These are phyloP conservation scores for Margaritifera margaritifera DNA, from an alignment of 2,888 invertebrate genomes.

Conservation along the genomic window DNA sequence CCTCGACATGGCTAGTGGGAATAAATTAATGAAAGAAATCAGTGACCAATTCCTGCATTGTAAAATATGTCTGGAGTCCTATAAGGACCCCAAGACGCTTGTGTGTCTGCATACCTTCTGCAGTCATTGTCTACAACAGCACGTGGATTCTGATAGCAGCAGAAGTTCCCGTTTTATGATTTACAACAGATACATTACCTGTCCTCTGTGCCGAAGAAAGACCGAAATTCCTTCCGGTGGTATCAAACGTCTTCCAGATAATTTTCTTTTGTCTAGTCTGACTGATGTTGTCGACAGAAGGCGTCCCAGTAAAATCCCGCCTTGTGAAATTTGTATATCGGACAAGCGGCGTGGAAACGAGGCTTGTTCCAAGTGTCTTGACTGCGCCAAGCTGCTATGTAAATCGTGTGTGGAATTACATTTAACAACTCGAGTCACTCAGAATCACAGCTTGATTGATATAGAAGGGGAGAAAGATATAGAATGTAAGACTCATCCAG, in stretches of 20 bases:
- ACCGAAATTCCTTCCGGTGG: conserved; percentile 71
- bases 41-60: conserved; percentile 71
- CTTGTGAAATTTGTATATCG: conserved; percentile 66
- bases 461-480: conserved; percentile 71
- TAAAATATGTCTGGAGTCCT: conserved; percentile 69
- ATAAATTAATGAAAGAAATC: conserved; percentile 69
- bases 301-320: conserved; percentile 50
- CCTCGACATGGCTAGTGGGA: conserved; percentile 57
- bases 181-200: conserved; percentile 65
- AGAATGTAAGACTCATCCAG: conserved; percentile 68
- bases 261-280: conserved; percentile 69
- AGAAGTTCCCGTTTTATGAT: conserved; percentile 60
- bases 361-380: conserved; percentile 70
- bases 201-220: conserved; percentile 70
- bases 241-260: conserved; percentile 68
- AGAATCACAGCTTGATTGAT: conserved; percentile 69
- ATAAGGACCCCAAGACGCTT: conserved; percentile 70
- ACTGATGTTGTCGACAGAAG: conserved; percentile 63
- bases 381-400: conserved; percentile 70
- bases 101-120: conserved; percentile 71
- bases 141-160: conserved; percentile 64
- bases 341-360: conserved; percentile 47
- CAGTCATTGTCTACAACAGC: conserved; percentile 68
- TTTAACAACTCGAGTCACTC: conserved; percentile 68
- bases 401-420: conserved; percentile 69